Percentiles rank a stretch among this genome's conserved stretches.
Conservation (phyloP, 2,888 invertebrate genomes). For the Alloscopus bannaensis region DNA sequence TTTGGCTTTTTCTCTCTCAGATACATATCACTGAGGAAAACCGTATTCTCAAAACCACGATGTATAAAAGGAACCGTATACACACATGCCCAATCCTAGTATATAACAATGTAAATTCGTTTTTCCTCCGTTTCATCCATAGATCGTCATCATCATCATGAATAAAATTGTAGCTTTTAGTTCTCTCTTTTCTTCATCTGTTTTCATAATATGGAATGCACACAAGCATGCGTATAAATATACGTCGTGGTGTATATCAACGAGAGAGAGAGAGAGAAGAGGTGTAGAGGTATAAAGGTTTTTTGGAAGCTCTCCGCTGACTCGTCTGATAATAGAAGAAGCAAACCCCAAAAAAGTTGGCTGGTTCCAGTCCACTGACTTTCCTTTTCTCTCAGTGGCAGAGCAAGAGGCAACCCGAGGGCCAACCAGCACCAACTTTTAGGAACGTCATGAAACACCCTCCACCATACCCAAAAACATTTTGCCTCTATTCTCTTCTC, state of each 20-base stretch:
- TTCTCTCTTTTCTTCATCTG: slow-evolving; percentile 21
- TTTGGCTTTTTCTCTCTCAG: slow-evolving; percentile 24
- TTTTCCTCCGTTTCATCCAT: slow-evolving; percentile 37
- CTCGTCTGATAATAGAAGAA: slow-evolving; percentile 65
- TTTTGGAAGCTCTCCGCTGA: slow-evolving; percentile 34
- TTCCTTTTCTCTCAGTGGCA: slow-evolving; percentile 65
- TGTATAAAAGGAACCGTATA: background rate
- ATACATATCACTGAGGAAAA: slow-evolving; percentile 17
- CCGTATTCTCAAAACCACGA: background rate
- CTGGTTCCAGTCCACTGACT: slow-evolving; percentile 62
- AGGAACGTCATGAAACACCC: slow-evolving; percentile 63
- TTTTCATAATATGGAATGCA: slow-evolving; percentile 23
- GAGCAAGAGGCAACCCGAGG: slow-evolving; percentile 59
- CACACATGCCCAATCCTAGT: background rate
- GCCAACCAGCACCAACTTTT: slow-evolving; percentile 61
- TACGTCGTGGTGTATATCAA: background rate
- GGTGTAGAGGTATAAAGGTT: slow-evolving; percentile 28
- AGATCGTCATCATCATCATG: slow-evolving; percentile 54
- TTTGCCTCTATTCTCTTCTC: slow-evolving; percentile 40
- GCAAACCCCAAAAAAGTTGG: slow-evolving; percentile 65
- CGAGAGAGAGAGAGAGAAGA: no score
- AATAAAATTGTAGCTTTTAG: slow-evolving; percentile 64
- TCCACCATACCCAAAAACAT: slow-evolving; percentile 48
- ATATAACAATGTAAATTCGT: slow-evolving; percentile 37
- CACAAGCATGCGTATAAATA: slow-evolving; percentile 5